Conservation (phyloP, 1,140 invertebrate genomes). For the Myzus persicae region DNA sequence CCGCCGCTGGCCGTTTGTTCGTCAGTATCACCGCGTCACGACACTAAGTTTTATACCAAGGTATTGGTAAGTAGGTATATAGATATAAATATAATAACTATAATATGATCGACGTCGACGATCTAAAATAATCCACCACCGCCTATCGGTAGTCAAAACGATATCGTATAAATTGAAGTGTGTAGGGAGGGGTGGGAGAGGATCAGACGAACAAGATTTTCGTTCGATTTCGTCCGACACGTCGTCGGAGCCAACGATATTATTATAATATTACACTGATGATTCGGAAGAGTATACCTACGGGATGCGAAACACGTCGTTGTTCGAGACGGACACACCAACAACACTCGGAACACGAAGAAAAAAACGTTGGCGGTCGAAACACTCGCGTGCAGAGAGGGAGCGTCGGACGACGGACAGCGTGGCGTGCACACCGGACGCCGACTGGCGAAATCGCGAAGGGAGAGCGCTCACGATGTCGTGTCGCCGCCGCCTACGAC, state of each 20-base stretch:
- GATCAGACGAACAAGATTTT: too few relatives aligned
- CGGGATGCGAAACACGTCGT: background rate
- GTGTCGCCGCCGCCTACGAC: conserved; percentile 1
- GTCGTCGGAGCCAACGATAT: background rate
- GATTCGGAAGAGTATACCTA: background rate
- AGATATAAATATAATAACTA: too few relatives aligned
- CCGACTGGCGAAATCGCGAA: conserved; percentile 28
- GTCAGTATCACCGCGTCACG: background rate
- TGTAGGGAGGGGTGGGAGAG: background rate
- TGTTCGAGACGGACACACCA: too few relatives aligned
- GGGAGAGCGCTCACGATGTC: background rate
- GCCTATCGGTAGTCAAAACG: too few relatives aligned
- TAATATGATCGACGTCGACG: background rate
- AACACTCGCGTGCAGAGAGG: background rate
- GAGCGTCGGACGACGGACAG: background rate
- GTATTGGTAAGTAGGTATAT: background rate
- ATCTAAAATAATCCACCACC: too few relatives aligned
- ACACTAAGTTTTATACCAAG: background rate
- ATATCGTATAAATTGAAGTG: background rate
- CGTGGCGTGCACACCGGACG: conserved; percentile 47
- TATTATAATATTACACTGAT: background rate
- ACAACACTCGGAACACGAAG: background rate
- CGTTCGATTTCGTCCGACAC: too few relatives aligned
- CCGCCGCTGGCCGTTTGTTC: background rate
- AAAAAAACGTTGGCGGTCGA: background rate